Evolutionary conservation across 2,888 invertebrate species (phyloP).

Genomic region (Ellobium chinense): DNA sequence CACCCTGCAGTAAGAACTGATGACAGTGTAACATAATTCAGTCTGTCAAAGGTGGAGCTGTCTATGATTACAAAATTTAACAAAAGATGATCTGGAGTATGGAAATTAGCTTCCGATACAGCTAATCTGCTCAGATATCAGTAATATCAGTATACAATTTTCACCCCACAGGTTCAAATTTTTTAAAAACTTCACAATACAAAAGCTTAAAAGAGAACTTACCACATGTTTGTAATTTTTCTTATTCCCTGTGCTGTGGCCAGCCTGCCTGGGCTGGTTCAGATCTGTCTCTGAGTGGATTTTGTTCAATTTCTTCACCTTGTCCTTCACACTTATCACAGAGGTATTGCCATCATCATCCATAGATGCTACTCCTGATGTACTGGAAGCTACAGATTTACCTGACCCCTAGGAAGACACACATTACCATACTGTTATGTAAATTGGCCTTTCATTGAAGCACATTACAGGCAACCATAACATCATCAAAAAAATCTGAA

Average conservation of each 20-base stretch:
- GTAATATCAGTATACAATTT: too few species aligned
- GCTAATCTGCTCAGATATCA: too few species aligned
- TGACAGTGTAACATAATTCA: too few species aligned
- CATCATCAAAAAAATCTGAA: too few species aligned
- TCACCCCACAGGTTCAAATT: not conserved
- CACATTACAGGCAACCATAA: too few species aligned
- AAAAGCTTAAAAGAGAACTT: not conserved
- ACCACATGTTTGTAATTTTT: conserved; percentile 33
- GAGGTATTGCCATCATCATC: conserved; percentile 65
- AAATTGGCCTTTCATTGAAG: not conserved
- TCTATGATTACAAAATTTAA: too few species aligned
- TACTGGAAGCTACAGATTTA: conserved; percentile 40
- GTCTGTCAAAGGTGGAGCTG: too few species aligned
- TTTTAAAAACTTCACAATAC: not conserved
- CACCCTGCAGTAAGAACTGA: too few species aligned
- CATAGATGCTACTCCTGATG: conserved; percentile 43
- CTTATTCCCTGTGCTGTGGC: conserved; percentile 4
- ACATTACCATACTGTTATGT: not conserved
- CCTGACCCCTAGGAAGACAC: conserved; percentile 44
- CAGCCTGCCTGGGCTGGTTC: not conserved
- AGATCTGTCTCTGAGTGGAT: conserved; percentile 88
- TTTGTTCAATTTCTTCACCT: conserved; percentile 94
- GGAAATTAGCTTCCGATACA: too few species aligned
- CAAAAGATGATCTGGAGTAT: too few species aligned
- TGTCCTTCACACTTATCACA: conserved; percentile 90